Evolutionary conservation across 2,797 vertebrate species (phyloP), one percentile per base, ranked within the genome.

Genomic region (Anabas testudineus): DNA sequence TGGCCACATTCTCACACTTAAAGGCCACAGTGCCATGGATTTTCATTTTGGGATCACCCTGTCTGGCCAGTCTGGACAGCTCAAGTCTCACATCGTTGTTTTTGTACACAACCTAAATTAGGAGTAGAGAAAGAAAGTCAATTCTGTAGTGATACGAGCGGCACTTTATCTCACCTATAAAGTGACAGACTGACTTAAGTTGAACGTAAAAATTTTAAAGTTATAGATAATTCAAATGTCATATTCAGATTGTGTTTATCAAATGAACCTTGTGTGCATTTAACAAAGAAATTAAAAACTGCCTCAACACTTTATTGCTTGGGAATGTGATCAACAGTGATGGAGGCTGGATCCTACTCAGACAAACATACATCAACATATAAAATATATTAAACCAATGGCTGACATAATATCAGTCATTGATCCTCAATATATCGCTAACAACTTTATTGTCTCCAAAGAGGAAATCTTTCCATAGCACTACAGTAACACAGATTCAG

Each of bases 1-100:
- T 98, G 81, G 97, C 97, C 61, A 99, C 98, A 32, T 97, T 98
- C 87, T 99, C 98, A 87, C 98, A 99, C 88, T 99, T 99, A 90
- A 99, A 99, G 30, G 97, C 96, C 83, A 99, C 97, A 32, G 97
- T 95, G 24, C 98, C 98, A 2, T 99, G 96, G 71, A 98, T 81
- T 90, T 98, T 98, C 96, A 99, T 99, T 89, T 99, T 99, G 61
- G 94, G 91, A 79, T 99, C 97, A 0, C 96, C 96, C 91, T 96
- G 95, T 69, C 97, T 96, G 74, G 97, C 97, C 90, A 99, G 92
- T 67, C 96, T 94, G 82, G 97, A 99, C 72, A 99, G 91, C 86
- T 99, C 98, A 70, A 99, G 93, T 32, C 97, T 94, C 73, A 98
- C 96, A 13, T 99, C 98, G 0, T 98, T 99, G 92, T 99, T 99